Conservation (phyloP, 2,888 invertebrate species). For the Drosophila meridiana region DNA sequence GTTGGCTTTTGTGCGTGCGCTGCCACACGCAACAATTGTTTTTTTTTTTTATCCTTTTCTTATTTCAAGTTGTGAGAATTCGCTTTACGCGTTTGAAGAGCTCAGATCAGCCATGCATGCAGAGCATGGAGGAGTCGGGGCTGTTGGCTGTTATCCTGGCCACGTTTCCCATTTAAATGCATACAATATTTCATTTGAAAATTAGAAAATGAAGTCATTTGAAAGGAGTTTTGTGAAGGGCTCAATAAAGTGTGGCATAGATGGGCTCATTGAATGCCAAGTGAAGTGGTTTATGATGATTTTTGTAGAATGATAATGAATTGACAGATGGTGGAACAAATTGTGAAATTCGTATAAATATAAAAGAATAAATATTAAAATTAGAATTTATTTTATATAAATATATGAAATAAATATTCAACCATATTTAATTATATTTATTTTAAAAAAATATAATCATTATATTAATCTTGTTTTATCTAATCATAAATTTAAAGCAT, state of each 20-base stretch:
- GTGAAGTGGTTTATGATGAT: slow-evolving; percentile 34
- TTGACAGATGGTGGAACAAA: neutral
- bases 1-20: slow-evolving; percentile 71
- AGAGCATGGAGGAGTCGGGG: slow-evolving; percentile 3
- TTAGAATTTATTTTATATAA: no score
- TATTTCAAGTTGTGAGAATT: slow-evolving; percentile 26
- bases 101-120: slow-evolving; percentile 38
- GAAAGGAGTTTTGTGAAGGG: slow-evolving; percentile 50
- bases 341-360: neutral
- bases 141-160: slow-evolving; percentile 27
- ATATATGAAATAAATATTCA: no score
- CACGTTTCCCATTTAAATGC: slow-evolving; percentile 70
- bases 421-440: no score
- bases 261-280: slow-evolving; percentile 30
- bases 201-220: slow-evolving; percentile 74
- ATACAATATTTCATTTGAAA: slow-evolving; percentile 69
- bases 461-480: no score
- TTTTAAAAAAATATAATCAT: no score
- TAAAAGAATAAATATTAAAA: no score
- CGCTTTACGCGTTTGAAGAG: slow-evolving; percentile 32
- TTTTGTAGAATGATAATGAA: slow-evolving; percentile 35
- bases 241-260: slow-evolving; percentile 33
- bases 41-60: slow-evolving; percentile 10
- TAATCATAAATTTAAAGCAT: no score
- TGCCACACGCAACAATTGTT: slow-evolving; percentile 57